Conservation (phyloP, 2,888 invertebrate genomes). For the Pristionchus mayeri region DNA sequence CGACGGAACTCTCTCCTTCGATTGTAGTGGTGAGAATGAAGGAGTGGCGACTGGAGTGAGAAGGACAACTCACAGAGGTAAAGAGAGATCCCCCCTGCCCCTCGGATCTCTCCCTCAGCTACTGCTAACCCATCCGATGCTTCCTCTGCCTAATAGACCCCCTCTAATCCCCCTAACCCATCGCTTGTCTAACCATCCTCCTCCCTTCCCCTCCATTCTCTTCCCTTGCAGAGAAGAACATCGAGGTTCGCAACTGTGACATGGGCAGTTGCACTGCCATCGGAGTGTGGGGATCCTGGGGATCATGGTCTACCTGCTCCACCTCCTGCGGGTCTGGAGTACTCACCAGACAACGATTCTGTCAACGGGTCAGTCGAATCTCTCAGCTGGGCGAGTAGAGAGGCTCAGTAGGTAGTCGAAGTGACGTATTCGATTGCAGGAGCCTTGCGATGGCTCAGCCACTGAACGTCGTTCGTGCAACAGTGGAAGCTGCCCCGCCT, state of each 20-base stretch:
- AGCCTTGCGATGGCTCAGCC: constrained; percentile 74
- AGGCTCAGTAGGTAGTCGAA: too few species aligned
- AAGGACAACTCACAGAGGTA: constrained; percentile 43
- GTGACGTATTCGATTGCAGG: constrained; percentile 56
- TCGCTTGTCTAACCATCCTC: neutral
- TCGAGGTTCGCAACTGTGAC: constrained; percentile 74
- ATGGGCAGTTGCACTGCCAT: constrained; percentile 69
- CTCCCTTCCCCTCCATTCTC: neutral
- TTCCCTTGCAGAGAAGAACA: constrained; percentile 68
- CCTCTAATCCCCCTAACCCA: neutral
- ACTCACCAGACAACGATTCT: constrained; percentile 68
- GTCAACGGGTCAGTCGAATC: constrained; percentile 60
- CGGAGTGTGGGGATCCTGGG: constrained; percentile 73
- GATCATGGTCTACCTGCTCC: constrained; percentile 69
- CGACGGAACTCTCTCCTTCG: constrained; percentile 71
- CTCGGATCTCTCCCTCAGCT: neutral
- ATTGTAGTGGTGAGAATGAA: constrained; percentile 68
- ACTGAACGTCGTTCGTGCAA: constrained; percentile 74
- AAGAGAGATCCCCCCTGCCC: constrained; percentile 3
- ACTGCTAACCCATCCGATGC: neutral
- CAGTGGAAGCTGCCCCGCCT: constrained; percentile 61
- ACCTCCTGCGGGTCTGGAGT: constrained; percentile 73
- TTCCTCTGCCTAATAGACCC: neutral
- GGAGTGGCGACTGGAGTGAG: neutral
- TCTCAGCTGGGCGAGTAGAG: too few species aligned